Percentiles rank a stretch among this genome's conserved stretches.
phyloP scores from a whole-genome alignment of 2,797 vertebrate species.

The Sternarchorhynchus goeldii region DNA sequence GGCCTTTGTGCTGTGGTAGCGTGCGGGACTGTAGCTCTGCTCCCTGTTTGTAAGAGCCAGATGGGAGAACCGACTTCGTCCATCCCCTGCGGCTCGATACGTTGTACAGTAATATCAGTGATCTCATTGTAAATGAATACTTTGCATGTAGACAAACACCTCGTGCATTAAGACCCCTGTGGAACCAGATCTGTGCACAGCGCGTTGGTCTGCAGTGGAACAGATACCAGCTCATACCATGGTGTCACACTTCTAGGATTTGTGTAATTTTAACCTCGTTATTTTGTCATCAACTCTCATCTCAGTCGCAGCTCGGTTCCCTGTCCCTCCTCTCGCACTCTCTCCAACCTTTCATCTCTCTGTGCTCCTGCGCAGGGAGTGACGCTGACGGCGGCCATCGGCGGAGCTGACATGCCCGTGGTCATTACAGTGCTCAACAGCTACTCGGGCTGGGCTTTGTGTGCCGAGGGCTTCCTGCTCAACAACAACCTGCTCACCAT shows the following conservation, averaged over 20 bases:
- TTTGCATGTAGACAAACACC: conserved; percentile 51
- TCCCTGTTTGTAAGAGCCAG: conserved; percentile 48
- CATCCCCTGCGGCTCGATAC: conserved; percentile 24
- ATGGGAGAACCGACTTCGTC: conserved; percentile 51
- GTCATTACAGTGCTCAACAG: conserved; percentile 81
- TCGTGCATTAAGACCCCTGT: conserved; percentile 32
- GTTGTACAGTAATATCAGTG: conserved; percentile 40
- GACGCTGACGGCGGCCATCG: conserved; percentile 80
- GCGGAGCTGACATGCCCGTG: conserved; percentile 80
- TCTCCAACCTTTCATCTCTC: conserved; percentile 58
- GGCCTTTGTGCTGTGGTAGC: conserved; percentile 45
- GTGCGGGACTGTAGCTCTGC: conserved; percentile 37
- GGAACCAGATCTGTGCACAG: conserved; percentile 49
- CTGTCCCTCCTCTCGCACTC: neutral
- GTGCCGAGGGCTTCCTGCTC: conserved; percentile 79
- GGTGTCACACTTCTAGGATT: neutral
- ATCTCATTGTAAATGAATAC: conserved; percentile 54
- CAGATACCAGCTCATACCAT: conserved; percentile 43
- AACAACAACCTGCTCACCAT: conserved; percentile 81
- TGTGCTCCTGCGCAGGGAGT: conserved; percentile 74
- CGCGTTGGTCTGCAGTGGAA: neutral
- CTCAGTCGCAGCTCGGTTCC: neutral
- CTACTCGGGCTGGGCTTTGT: conserved; percentile 80
- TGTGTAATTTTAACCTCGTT: neutral
- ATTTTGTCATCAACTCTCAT: neutral